A percentile compares a stretch with the other conserved stretches of the same genome.
Evolutionary conservation across 2,113 vertebrate genomes (phyloP).

Genomic region (Alectura lathami): DNA sequence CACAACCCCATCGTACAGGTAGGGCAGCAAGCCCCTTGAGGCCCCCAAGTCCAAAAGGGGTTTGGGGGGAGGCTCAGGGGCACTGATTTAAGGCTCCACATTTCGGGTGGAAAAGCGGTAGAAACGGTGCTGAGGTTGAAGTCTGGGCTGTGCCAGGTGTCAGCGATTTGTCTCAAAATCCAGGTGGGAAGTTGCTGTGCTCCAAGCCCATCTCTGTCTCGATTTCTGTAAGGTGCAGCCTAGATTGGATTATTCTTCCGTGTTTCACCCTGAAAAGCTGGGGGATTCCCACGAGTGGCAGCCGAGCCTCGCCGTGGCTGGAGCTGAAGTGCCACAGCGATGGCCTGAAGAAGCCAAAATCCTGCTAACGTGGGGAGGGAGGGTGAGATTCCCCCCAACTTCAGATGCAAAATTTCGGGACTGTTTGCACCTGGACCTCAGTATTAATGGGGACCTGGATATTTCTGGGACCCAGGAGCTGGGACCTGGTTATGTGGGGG

Average conservation of each 20-base stretch:
- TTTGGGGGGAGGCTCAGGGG: not conserved
- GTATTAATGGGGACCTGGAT: not conserved
- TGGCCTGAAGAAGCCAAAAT: not conserved
- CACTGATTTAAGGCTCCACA: rapidly evolving
- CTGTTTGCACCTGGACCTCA: not conserved
- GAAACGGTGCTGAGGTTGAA: not conserved
- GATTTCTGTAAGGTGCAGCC: not conserved
- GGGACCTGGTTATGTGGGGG: too few relatives aligned
- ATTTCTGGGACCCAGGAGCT: too few relatives aligned
- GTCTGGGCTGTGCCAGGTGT: not conserved
- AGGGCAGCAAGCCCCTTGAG: not conserved
- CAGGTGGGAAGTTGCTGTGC: not conserved
- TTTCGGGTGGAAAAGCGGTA: not conserved
- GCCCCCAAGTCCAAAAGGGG: not conserved
- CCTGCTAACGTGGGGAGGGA: not conserved
- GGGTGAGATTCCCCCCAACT: not conserved
- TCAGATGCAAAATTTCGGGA: not conserved
- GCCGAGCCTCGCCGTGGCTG: too few relatives aligned
- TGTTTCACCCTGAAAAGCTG: not conserved
- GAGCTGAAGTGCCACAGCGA: not conserved
- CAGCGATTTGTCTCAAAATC: not conserved
- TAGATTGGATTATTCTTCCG: not conserved
- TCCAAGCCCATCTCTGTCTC: rapidly evolving
- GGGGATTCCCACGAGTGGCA: not conserved
- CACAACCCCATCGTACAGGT: conserved; percentile 85